phyloP scores from a whole-genome alignment of 2,888 invertebrate genomes.

The Rhagonycha lutea region DNA sequence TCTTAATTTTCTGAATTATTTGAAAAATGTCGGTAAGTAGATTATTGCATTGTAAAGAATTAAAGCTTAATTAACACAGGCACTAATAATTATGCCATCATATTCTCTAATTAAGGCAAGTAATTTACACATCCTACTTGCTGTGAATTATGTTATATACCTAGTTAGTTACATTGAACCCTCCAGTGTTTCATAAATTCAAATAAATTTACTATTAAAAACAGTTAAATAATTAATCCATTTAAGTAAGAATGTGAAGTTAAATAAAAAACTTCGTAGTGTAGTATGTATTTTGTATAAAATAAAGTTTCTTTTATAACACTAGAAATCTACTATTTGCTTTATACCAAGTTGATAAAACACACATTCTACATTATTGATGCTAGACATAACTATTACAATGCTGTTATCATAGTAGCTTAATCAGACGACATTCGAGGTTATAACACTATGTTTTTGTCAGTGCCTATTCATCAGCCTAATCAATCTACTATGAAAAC shows the following conservation, averaged over 20 bases:
- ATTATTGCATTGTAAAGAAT: neutral
- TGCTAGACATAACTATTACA: neutral
- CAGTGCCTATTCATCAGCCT: neutral
- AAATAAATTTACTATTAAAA: neutral
- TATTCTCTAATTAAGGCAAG: neutral
- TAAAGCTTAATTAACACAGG: neutral
- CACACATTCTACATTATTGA: neutral
- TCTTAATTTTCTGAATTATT: neutral
- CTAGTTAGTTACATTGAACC: neutral
- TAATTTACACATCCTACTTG: conserved; percentile 1
- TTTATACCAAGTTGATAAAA: neutral
- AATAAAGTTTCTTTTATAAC: neutral
- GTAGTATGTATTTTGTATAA: neutral
- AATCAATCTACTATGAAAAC: neutral
- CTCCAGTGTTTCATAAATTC: neutral
- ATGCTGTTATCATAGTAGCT: neutral
- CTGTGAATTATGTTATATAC: neutral
- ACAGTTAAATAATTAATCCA: neutral
- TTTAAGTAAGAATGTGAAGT: neutral
- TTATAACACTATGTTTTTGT: neutral
- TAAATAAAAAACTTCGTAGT: neutral
- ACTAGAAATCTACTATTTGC: neutral
- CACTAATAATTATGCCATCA: neutral
- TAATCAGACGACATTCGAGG: neutral
- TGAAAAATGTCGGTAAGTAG: neutral